Evolutionary conservation across 1,140 invertebrate species (phyloP).

Genomic region (Nilaparvata lugens): DNA sequence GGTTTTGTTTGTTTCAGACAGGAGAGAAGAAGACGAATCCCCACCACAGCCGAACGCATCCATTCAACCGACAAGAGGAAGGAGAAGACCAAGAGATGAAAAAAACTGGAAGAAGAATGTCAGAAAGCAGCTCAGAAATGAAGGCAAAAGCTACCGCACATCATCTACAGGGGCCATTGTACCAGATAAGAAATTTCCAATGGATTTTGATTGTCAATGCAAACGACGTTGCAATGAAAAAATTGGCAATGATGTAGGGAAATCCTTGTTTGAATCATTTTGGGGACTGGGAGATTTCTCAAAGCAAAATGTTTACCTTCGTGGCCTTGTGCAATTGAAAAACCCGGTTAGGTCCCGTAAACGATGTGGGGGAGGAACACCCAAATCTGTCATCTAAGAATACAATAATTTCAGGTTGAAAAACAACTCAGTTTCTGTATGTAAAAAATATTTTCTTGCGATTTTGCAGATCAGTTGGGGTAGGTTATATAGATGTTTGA

Average conservation of each 20-base stretch:
- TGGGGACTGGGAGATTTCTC: slow-evolving; percentile 9
- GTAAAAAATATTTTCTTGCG: slow-evolving; percentile 9
- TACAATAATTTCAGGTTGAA: neutral
- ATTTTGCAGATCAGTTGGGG: slow-evolving; percentile 13
- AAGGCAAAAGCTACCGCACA: neutral
- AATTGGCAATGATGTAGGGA: neutral
- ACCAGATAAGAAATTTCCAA: neutral
- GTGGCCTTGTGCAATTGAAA: slow-evolving; percentile 2
- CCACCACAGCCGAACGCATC: too few species aligned
- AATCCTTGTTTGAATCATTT: slow-evolving; percentile 9
- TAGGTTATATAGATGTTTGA: slow-evolving; percentile 12
- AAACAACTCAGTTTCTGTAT: slow-evolving; percentile 4
- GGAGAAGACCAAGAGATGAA: too few species aligned
- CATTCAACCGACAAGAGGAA: too few species aligned
- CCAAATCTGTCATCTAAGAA: neutral
- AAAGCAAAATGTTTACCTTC: neutral
- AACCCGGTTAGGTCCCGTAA: neutral
- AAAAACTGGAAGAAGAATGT: slow-evolving; percentile 8
- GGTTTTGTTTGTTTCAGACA: too few species aligned
- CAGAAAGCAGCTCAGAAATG: slow-evolving; percentile 1
- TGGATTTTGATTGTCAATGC: slow-evolving; percentile 1
- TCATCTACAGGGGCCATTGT: neutral
- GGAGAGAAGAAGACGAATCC: too few species aligned
- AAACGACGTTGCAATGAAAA: neutral
- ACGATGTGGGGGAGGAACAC: neutral